These are phyloP conservation scores for Oxystoma pomonae DNA, from an alignment of 2,888 invertebrate species.

Conservation along the genomic window DNA sequence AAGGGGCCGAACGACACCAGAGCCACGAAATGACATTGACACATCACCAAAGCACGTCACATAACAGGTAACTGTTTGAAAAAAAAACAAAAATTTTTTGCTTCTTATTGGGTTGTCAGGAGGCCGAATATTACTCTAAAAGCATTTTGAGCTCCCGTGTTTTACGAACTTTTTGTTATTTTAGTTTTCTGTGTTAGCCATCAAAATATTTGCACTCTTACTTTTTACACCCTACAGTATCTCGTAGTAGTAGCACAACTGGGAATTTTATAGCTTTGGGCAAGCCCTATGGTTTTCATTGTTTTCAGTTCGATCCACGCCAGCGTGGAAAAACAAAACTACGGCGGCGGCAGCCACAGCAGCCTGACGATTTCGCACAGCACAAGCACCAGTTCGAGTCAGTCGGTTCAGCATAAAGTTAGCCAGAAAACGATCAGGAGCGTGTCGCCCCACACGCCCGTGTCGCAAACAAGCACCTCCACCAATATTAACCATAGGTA, in stretches of 20 bases:
- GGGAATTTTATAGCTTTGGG: too few species aligned
- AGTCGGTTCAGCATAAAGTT: conserved; percentile 54
- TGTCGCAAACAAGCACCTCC: conserved; percentile 34
- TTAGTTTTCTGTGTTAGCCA: too few species aligned
- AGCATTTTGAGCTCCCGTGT: too few species aligned
- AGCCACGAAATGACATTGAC: conserved; percentile 63
- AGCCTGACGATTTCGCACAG: conserved; percentile 65
- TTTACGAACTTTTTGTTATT: too few species aligned
- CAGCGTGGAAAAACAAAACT: conserved; percentile 59
- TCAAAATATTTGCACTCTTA: too few species aligned
- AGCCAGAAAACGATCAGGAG: conserved; percentile 45
- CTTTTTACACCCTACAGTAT: too few species aligned
- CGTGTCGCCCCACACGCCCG: conserved; percentile 40
- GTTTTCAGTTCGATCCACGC: conserved; percentile 62
- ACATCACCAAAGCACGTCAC: conserved; percentile 63
- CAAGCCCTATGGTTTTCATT: too few species aligned
- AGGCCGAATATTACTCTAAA: too few species aligned
- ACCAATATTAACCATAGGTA: conserved; percentile 52
- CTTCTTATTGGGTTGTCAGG: too few species aligned
- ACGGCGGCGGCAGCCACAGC: conserved; percentile 49
- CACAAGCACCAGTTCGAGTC: conserved; percentile 62
- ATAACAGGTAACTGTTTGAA: conserved; percentile 46
- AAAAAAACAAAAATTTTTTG: too few species aligned
- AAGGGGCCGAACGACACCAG: conserved; percentile 55
- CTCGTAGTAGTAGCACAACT: too few species aligned